phyloP scores from a whole-genome alignment of 2,888 invertebrate genomes.

The Microctonus brassicae region DNA sequence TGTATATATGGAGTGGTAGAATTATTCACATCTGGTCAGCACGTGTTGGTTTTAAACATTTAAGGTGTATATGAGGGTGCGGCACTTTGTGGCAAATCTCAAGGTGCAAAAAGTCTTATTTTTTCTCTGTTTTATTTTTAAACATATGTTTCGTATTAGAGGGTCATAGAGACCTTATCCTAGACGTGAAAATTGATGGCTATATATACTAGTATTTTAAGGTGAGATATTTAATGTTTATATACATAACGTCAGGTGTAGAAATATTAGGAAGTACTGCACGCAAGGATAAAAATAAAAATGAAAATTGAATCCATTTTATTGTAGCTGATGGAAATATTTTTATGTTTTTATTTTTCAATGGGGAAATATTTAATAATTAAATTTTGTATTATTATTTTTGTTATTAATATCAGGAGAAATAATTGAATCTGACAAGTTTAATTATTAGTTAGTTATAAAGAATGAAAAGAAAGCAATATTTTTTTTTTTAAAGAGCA shows the following conservation, averaged over 20 bases:
- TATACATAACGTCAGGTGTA: constrained; percentile 34
- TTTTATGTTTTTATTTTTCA: no score
- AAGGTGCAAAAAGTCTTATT: constrained; percentile 44
- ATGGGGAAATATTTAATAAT: no score
- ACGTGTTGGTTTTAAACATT: constrained; percentile 47
- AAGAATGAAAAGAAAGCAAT: no score
- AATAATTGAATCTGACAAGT: no score
- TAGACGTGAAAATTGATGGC: constrained; percentile 39
- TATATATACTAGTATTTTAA: no score
- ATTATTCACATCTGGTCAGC: constrained; percentile 54
- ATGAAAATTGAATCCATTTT: constrained; percentile 55
- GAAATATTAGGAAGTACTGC: constrained; percentile 56
- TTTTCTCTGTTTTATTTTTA: neutral
- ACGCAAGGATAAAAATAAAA: constrained; percentile 32
- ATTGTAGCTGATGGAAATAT: no score
- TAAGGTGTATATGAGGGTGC: constrained; percentile 34
- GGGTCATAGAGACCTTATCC: constrained; percentile 31
- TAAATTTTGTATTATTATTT: no score
- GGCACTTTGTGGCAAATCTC: constrained; percentile 27
- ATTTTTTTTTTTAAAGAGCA: neutral
- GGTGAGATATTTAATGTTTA: neutral
- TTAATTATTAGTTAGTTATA: no score
- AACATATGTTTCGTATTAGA: constrained; percentile 64
- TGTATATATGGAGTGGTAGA: neutral
- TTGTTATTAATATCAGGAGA: no score